Evolutionary conservation across 2,113 vertebrate species (phyloP).

Genomic region (Rhombomys opimus): DNA sequence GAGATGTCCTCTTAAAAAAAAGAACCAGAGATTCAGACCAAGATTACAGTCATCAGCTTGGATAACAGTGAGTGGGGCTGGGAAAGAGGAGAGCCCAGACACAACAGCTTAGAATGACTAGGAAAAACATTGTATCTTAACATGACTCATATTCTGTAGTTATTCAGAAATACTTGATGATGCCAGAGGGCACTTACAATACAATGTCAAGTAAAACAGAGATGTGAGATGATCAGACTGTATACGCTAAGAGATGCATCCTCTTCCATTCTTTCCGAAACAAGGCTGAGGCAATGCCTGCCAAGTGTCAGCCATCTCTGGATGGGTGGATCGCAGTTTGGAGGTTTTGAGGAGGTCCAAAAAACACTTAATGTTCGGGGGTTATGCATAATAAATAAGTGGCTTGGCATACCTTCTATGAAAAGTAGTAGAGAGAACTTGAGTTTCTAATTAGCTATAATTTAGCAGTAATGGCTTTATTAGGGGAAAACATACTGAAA

Average conservation of each 20-base stretch:
- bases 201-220: slow-evolving; percentile 1
- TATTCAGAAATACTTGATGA: slow-evolving; percentile 9
- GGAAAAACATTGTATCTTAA: slow-evolving; percentile 11
- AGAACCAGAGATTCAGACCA: neutral
- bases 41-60: slow-evolving; percentile 5
- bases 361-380: neutral
- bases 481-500: neutral
- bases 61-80: neutral
- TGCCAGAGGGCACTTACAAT: slow-evolving; percentile 9
- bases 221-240: neutral
- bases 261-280: neutral
- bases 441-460: neutral
- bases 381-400: neutral
- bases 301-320: neutral
- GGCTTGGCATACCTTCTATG: neutral
- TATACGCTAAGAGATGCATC: neutral
- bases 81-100: neutral
- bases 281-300: neutral
- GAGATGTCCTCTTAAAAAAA: neutral
- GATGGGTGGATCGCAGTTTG: slow-evolving; percentile 14
- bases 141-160: slow-evolving; percentile 9
- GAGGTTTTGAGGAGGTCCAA: neutral
- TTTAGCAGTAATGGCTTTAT: slow-evolving; percentile 30
- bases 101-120: neutral
- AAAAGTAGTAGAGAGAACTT: neutral